Conservation (phyloP, 2,888 invertebrate genomes). For the Mellilla xanthometata region DNA sequence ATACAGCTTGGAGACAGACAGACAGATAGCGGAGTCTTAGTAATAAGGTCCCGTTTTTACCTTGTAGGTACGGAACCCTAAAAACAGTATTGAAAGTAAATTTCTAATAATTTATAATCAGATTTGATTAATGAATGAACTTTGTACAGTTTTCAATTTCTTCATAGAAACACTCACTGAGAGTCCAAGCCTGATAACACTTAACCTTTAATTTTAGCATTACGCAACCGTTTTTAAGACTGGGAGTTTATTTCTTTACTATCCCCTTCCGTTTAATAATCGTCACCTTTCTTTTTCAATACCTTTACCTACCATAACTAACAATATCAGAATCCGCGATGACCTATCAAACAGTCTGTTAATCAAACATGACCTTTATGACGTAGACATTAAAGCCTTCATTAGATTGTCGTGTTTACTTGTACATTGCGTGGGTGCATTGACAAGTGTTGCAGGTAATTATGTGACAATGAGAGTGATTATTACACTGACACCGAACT, state of each 20-base stretch:
- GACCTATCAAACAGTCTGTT: slow-evolving; percentile 19
- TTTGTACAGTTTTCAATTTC: slow-evolving; percentile 11
- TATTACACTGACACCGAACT: slow-evolving; percentile 51
- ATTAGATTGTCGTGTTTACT: slow-evolving; percentile 32
- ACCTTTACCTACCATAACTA: slow-evolving; percentile 11
- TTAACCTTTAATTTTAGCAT: slow-evolving; percentile 11
- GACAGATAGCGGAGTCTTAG: too few species aligned
- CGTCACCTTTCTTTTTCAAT: slow-evolving; percentile 4
- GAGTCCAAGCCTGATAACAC: slow-evolving; percentile 9
- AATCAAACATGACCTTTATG: slow-evolving; percentile 22
- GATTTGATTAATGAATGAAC: background rate
- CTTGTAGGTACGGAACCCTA: too few species aligned
- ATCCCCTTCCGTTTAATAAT: background rate
- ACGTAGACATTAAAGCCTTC: slow-evolving; percentile 36
- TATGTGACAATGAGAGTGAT: slow-evolving; percentile 78
- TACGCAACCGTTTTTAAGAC: slow-evolving; percentile 7
- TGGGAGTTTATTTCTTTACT: background rate
- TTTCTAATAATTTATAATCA: too few species aligned
- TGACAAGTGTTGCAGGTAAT: slow-evolving; percentile 73
- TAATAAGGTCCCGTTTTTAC: too few species aligned
- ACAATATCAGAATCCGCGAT: slow-evolving; percentile 23
- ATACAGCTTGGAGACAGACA: too few species aligned
- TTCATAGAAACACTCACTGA: slow-evolving; percentile 4
- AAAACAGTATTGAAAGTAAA: too few species aligned
- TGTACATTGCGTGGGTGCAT: slow-evolving; percentile 62